Evolutionary conservation across 2,113 vertebrate species (phyloP).

Genomic region (Dicerorhinus sumatrensis): DNA sequence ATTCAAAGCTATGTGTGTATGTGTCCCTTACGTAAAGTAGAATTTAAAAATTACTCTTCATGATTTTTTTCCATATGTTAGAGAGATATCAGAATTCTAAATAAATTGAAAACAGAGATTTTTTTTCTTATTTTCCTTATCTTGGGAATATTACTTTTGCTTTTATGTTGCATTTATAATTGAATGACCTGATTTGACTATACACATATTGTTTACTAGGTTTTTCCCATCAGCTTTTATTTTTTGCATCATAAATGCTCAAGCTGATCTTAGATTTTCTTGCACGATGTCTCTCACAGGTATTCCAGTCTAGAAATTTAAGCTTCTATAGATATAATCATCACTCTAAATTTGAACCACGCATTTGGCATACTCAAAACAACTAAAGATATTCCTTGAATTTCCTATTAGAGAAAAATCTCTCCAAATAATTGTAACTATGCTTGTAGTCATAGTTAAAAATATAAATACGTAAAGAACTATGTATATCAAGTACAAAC

Average conservation of each 20-base stretch:
- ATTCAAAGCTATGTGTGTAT: not conserved
- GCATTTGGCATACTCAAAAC: conserved; percentile 18
- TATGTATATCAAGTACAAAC: not conserved
- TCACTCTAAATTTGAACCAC: conserved; percentile 66
- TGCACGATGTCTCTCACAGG: conserved; percentile 74
- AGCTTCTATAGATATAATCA: conserved; percentile 71
- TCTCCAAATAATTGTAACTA: not conserved
- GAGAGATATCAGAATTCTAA: conserved; percentile 16
- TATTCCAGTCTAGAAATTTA: conserved; percentile 74
- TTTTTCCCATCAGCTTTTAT: conserved; percentile 77
- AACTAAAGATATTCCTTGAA: conserved; percentile 25
- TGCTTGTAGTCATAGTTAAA: conserved; percentile 34
- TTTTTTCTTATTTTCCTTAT: conserved; percentile 26
- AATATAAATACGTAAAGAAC: conserved; percentile 13
- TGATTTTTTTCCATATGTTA: not conserved
- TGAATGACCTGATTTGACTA: conserved; percentile 74
- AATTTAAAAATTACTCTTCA: conserved; percentile 7
- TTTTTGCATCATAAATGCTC: conserved; percentile 69
- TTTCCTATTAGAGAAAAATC: conserved; percentile 30
- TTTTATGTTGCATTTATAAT: conserved; percentile 81
- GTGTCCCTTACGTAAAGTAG: not conserved
- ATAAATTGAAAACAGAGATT: not conserved
- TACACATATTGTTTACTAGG: conserved; percentile 82
- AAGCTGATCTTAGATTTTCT: conserved; percentile 78
- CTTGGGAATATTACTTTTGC: conserved; percentile 44